phyloP scores from a whole-genome alignment of 2,797 vertebrate genomes.

The Uromys caudimaculatus region DNA sequence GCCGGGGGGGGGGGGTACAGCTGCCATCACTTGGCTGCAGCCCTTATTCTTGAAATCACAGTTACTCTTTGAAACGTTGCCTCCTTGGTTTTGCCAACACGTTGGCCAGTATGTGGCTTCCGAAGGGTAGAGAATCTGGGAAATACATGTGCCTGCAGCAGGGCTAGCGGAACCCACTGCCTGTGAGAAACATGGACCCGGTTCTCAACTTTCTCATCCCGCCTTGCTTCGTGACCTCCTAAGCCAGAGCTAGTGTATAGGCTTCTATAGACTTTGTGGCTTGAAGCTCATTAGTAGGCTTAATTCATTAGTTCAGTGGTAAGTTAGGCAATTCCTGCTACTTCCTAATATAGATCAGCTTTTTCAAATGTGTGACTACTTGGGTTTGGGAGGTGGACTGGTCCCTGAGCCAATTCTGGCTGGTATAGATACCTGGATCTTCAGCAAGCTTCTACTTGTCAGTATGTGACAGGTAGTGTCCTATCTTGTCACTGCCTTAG shows the following conservation, averaged over 20 bases:
- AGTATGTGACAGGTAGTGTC: not conserved
- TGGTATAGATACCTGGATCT: not conserved
- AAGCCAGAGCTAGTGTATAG: not conserved
- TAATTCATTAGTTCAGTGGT: not conserved
- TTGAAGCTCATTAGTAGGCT: not conserved
- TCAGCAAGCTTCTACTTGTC: not conserved
- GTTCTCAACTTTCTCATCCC: not conserved
- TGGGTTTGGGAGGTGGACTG: not conserved
- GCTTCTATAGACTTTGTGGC: not conserved
- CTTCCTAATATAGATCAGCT: too few species aligned
- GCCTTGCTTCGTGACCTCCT: not conserved
- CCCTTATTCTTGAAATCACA: not conserved
- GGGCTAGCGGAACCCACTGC: not conserved
- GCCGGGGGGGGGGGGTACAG: not conserved
- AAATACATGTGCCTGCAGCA: rapidly evolving
- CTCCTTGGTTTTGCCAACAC: not conserved
- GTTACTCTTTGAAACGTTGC: not conserved
- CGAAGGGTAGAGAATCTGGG: not conserved
- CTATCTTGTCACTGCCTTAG: not conserved
- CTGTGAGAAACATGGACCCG: not conserved
- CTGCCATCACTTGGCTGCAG: not conserved
- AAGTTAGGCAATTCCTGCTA: not conserved
- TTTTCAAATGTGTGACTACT: not conserved
- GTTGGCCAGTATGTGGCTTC: not conserved
- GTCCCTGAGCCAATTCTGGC: not conserved